Evolutionary conservation across 1,140 invertebrate species (phyloP).

Genomic region (Danaus melanippus): DNA sequence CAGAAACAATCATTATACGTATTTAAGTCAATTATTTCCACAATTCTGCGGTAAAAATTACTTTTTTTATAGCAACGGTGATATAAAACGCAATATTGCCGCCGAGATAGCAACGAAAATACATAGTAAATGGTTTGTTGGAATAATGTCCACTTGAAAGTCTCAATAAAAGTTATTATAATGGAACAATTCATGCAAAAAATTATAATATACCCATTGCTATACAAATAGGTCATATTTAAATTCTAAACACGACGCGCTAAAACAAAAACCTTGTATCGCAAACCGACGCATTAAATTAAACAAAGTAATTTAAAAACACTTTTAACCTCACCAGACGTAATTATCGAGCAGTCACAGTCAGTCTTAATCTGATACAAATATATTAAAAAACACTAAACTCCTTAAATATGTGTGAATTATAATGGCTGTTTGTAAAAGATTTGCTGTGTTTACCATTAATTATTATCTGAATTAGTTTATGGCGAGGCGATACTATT

Average conservation of each 20-base stretch:
- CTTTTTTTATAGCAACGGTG: constrained; percentile 12
- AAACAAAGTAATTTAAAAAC: constrained; percentile 21
- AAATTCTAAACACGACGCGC: constrained; percentile 13
- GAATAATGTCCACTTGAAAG: not conserved
- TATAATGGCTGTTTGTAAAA: constrained; percentile 3
- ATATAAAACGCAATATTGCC: too few species aligned
- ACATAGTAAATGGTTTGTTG: constrained; percentile 2
- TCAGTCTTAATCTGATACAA: too few species aligned
- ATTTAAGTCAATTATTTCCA: constrained; percentile 40
- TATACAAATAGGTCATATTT: constrained; percentile 15
- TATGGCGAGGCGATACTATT: constrained; percentile 2
- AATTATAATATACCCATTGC: not conserved
- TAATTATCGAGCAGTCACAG: too few species aligned
- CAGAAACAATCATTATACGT: constrained; percentile 58
- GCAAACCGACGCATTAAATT: constrained; percentile 18
- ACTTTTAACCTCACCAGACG: constrained; percentile 10
- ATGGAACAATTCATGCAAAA: not conserved
- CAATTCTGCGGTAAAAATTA: constrained; percentile 22
- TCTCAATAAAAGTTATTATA: not conserved
- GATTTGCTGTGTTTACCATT: constrained; percentile 23
- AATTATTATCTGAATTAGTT: constrained; percentile 10
- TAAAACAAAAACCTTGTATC: constrained; percentile 18
- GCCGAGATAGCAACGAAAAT: not conserved
- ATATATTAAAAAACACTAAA: too few species aligned
- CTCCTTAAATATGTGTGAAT: too few species aligned